These are phyloP conservation scores for Acrobasis suavella DNA, from an alignment of 2,888 invertebrate genomes.

Conservation along the genomic window DNA sequence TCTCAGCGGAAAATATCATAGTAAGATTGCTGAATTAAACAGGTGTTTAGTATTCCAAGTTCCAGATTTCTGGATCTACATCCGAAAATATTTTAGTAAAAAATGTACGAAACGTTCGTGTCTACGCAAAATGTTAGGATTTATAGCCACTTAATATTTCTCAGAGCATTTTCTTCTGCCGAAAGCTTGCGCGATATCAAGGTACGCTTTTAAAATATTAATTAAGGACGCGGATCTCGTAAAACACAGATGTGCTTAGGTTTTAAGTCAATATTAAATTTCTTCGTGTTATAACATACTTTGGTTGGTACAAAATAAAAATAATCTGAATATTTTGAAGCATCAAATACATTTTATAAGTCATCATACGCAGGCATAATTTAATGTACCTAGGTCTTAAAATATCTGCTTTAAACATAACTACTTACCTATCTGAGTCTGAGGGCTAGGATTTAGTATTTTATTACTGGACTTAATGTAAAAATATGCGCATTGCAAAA, in stretches of 20 bases:
- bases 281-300: background rate
- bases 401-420: too few species aligned
- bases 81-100: background rate
- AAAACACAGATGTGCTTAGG: conserved; percentile 29
- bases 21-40: background rate
- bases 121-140: conserved; percentile 35
- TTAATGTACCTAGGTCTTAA: too few species aligned
- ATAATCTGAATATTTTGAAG: too few species aligned
- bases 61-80: background rate
- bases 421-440: too few species aligned
- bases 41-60: background rate
- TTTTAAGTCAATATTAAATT: background rate
- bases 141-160: conserved; percentile 38
- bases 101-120: conserved; percentile 38
- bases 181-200: conserved; percentile 40
- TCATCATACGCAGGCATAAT: too few species aligned
- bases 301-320: background rate
- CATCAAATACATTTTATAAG: too few species aligned
- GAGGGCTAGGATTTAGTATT: too few species aligned
- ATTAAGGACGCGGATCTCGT: conserved; percentile 37
- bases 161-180: conserved; percentile 30
- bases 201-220: conserved; percentile 54
- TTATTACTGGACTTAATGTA: too few species aligned
- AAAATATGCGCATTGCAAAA: too few species aligned
- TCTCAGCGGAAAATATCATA: too few species aligned